Conservation (phyloP, 1,140 invertebrate species). For the Pseudomyrmex flavicornis region DNA sequence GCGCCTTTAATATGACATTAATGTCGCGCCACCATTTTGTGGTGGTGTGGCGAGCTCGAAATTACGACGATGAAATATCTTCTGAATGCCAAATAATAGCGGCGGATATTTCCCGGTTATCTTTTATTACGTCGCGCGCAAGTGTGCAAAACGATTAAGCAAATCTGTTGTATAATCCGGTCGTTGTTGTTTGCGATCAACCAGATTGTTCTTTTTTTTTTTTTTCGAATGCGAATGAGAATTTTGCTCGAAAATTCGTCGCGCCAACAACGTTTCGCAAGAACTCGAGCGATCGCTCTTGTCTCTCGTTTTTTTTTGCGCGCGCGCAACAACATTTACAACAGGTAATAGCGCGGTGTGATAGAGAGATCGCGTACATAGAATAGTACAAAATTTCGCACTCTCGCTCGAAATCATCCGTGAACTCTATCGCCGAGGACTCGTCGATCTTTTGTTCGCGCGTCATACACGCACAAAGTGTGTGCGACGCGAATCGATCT, state of each 20-base stretch:
- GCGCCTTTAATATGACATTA: conserved; percentile 64
- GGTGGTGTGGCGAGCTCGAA: conserved; percentile 44
- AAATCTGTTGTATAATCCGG: conserved; percentile 37
- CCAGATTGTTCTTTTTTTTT: neutral
- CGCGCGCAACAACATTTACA: conserved; percentile 17
- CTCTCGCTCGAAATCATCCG: conserved; percentile 48
- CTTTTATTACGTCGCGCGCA: conserved; percentile 7
- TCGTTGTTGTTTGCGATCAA: conserved; percentile 6
- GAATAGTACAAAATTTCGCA: conserved; percentile 21
- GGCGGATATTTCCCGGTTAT: conserved; percentile 4
- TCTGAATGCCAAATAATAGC: conserved; percentile 66
- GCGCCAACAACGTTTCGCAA: neutral
- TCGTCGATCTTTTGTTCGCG: conserved; percentile 37
- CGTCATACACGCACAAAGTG: conserved; percentile 42
- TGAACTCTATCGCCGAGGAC: conserved; percentile 35
- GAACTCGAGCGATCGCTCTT: conserved; percentile 4
- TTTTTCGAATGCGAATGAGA: neutral
- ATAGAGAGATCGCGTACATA: neutral
- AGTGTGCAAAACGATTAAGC: conserved; percentile 12
- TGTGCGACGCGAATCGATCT: conserved; percentile 69
- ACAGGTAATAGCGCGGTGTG: neutral
- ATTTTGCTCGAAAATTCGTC: neutral
- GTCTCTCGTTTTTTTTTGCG: neutral
- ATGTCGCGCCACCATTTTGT: conserved; percentile 53
- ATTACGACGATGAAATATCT: conserved; percentile 60